Base-by-base conservation (phyloP, 2,797 vertebrate species). In the Melanotaenia boesemani region DNA sequence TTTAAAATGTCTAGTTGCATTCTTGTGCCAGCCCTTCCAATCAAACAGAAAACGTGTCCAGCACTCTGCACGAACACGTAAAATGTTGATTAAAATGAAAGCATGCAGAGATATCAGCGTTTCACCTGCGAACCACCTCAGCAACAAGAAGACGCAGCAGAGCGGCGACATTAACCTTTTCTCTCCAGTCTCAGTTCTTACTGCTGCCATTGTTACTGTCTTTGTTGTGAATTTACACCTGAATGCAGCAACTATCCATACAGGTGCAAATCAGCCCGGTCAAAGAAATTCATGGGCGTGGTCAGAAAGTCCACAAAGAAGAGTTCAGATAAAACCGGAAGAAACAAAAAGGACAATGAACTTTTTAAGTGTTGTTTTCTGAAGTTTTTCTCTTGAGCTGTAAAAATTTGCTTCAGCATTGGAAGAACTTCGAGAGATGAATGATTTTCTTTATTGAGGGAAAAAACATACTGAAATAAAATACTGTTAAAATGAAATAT, bases 51-150 rank as follows among this genome's bases (percentile, higher is more conserved):
- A n/a, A 24, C 26, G 36, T 18, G 58, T 62, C 5, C 20, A 48
- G 12, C 8, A 5, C 67, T 72, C 70, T 60, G 28, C 36, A 15
- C 61, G 46, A 61, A 48, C 56, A 57, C 50, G 68, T 34, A n/a
- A 52, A 22, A 2, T 8, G 58, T 63, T 77, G 32, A 77, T 68
- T 57, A 70, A 72, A 70, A 37, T 9, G 28, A 39, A 28, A 26
- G 52, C 34, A 15, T 32, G 57, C 46, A 52, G 62, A 72, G 64
- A 70, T 58, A 56, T 71, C 56, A 4, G 5, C 78, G 70, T 70
- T 55, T n/a, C 18, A 20, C 9, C 69, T 60, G 74, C 71, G 69
- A 62, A 56, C 63, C 2, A 10, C 22, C 24, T 41, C 46, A 36
- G 46, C 13, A 24, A 26, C 28, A 63, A 55, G 12, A 13, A 36